These are phyloP conservation scores for Zenarchopterus dispar DNA, from an alignment of 2,797 vertebrate species.

Conservation along the genomic window DNA sequence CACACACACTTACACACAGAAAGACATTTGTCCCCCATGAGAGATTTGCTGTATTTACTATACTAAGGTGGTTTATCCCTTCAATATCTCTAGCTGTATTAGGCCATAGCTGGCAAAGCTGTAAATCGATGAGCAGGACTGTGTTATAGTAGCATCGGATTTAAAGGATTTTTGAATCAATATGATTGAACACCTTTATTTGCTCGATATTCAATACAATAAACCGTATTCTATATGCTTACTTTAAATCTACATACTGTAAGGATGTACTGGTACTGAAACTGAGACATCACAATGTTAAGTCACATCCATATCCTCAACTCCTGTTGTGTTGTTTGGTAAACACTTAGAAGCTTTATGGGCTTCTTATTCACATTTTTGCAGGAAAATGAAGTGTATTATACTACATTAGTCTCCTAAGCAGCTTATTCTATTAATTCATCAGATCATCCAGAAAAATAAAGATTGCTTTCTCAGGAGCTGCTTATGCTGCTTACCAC, in stretches of 20 bases:
- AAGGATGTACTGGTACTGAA: neutral
- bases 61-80: slow-evolving; percentile 29
- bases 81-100: slow-evolving; percentile 35
- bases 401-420: slow-evolving; percentile 28
- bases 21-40: slow-evolving; percentile 9
- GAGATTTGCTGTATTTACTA: slow-evolving; percentile 18
- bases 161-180: slow-evolving; percentile 34
- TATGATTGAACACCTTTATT: slow-evolving; percentile 35
- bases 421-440: slow-evolving; percentile 86
- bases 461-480: slow-evolving; percentile 34
- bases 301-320: no score
- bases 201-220: slow-evolving; percentile 27
- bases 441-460: slow-evolving; percentile 79
- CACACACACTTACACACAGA: slow-evolving; percentile 9
- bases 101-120: slow-evolving; percentile 17
- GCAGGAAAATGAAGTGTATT: slow-evolving; percentile 37
- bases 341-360: slow-evolving; percentile 19
- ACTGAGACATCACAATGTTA: no score
- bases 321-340: no score
- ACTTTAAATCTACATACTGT: neutral
- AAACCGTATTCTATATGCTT: slow-evolving; percentile 3
- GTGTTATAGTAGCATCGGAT: slow-evolving; percentile 30
- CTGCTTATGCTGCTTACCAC: slow-evolving; percentile 19
- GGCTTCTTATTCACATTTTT: slow-evolving; percentile 15
- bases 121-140: slow-evolving; percentile 32